These are phyloP conservation scores for Trichomycterus rosablanca DNA, from an alignment of 2,113 vertebrate species.

Conservation along the genomic window DNA sequence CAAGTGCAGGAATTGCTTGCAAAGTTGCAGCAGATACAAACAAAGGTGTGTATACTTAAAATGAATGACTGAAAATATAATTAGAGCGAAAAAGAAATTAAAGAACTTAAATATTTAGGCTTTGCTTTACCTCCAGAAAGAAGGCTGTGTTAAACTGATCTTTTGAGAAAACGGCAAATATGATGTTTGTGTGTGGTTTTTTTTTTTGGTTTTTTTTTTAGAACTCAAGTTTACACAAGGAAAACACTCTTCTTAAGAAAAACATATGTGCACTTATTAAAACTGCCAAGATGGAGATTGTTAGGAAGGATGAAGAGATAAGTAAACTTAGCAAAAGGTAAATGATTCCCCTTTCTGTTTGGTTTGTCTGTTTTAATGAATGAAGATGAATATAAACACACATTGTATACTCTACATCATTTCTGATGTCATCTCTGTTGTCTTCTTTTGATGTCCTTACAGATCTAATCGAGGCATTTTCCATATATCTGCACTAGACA, in stretches of 20 bases:
- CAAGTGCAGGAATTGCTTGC: slow-evolving; percentile 81
- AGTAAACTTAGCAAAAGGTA: slow-evolving; percentile 80
- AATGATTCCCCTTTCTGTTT: background rate
- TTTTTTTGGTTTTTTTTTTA: slow-evolving; percentile 48
- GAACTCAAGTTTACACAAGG: slow-evolving; percentile 80
- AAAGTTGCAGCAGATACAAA: slow-evolving; percentile 81
- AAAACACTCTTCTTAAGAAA: slow-evolving; percentile 87
- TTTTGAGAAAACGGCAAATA: too few species aligned
- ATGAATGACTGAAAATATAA: background rate
- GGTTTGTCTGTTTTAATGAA: too few species aligned
- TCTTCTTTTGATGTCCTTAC: background rate
- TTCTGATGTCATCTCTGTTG: too few species aligned
- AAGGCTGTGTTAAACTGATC: too few species aligned
- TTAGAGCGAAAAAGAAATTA: too few species aligned
- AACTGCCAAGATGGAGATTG: slow-evolving; percentile 89
- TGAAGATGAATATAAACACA: too few species aligned
- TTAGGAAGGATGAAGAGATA: slow-evolving; percentile 91
- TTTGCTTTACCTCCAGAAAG: too few species aligned
- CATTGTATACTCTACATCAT: too few species aligned
- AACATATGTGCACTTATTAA: slow-evolving; percentile 92
- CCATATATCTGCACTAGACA: slow-evolving; percentile 10
- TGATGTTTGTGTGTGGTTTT: background rate
- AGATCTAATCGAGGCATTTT: slow-evolving; percentile 50
- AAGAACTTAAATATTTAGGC: too few species aligned
- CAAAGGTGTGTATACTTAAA: slow-evolving; percentile 73